These are phyloP conservation scores for Hyalella azteca DNA, from an alignment of 2,888 invertebrate genomes.

Conservation along the genomic window DNA sequence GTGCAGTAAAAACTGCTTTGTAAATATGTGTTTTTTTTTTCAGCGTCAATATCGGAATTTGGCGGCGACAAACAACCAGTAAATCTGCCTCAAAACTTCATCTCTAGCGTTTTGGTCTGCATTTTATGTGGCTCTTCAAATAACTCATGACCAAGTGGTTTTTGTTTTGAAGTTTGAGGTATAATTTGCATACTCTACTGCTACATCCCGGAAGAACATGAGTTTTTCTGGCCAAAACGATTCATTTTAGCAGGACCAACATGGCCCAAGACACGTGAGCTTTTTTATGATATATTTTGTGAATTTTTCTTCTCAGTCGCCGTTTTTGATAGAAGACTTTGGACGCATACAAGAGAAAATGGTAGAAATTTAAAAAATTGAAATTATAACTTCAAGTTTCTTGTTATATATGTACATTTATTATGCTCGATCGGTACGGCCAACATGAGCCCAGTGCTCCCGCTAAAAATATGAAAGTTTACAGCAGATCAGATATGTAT, in stretches of 20 bases:
- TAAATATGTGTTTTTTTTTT: background rate
- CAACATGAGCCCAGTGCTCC: no score
- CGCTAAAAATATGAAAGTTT: no score
- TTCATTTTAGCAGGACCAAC: slow-evolving; percentile 12
- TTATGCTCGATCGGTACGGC: no score
- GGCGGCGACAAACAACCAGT: background rate
- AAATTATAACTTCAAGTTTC: no score
- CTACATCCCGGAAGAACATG: background rate
- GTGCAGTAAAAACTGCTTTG: background rate
- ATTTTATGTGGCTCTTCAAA: slow-evolving; percentile 7
- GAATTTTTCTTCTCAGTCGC: no score
- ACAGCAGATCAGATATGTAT: no score
- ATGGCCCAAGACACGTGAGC: background rate
- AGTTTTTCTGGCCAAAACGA: background rate
- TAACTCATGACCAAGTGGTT: slow-evolving; percentile 14
- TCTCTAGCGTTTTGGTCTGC: background rate
- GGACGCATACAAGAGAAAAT: no score
- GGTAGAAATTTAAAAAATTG: no score
- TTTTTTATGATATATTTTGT: no score
- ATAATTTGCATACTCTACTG: slow-evolving; percentile 2
- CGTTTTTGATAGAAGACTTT: no score
- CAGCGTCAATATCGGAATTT: background rate
- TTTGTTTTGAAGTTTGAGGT: slow-evolving; percentile 15
- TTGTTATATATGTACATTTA: no score
- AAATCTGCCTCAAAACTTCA: background rate